These are phyloP conservation scores for Brachypodius melanocephalos DNA, from an alignment of 2,113 vertebrate species.

Conservation along the genomic window DNA sequence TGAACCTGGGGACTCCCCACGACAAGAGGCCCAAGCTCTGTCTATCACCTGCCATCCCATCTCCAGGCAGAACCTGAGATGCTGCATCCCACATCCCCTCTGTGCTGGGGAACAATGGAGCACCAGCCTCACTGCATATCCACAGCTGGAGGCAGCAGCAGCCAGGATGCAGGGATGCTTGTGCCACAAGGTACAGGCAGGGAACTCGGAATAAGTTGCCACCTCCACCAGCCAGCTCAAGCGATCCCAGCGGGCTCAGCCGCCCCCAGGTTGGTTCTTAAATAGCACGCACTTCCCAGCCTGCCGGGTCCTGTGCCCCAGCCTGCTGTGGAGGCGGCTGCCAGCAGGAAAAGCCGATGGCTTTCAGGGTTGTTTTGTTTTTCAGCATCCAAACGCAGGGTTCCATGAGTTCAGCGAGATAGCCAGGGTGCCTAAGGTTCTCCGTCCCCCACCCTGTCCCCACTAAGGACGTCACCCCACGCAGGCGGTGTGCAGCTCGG, in stretches of 20 bases:
- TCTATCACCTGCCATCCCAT: not conserved
- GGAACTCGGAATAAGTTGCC: not conserved
- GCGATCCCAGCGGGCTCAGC: not conserved
- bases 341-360: not conserved
- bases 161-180: not conserved
- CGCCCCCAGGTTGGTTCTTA: not conserved
- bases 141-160: not conserved
- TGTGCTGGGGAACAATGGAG: accelerated
- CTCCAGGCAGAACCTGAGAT: not conserved
- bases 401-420: not conserved
- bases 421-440: not conserved
- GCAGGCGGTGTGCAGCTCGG: accelerated
- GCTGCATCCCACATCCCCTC: not conserved
- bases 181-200: not conserved
- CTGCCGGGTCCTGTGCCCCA: not conserved
- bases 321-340: not conserved
- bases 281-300: not conserved
- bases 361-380: not conserved
- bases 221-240: not conserved
- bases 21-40: accelerated
- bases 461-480: accelerated
- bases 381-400: not conserved
- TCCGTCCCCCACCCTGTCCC: not conserved
- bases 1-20: accelerated
- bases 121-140: accelerated